Base-by-base conservation (phyloP, 2,113 vertebrate genomes). In the Tetrao urogallus region DNA sequence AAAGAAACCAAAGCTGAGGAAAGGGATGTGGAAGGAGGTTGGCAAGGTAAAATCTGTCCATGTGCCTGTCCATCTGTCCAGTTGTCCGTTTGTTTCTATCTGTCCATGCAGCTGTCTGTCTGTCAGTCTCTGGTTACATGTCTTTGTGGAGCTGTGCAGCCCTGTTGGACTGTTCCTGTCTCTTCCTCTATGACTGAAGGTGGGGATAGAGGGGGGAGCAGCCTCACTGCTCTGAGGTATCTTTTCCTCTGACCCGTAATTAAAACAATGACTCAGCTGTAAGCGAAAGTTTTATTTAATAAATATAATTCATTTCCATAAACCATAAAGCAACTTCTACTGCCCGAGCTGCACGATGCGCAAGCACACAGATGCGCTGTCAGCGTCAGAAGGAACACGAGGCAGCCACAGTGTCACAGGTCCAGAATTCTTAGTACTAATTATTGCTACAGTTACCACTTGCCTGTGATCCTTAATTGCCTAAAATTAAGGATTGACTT, bases 231-330 rank as follows among this genome's bases (percentile, higher is more conserved):
- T 15, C 32, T 22, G 18, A 11, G 69, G 42, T 6, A 0, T 54
- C 4, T 36, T 15, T 18, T 30, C n/a, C n/a, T 43, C 60, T 52
- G 20, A 56, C 32, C 30, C 17, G 13, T 32, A 93, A 96, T 65
- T 48, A 85, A 97, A 94, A 82, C 84, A 91, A 34, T 20, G 60
- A 94, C 90, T 60, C 78, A 19, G 58, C 45, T 94, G 85, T 70
- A 93, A 95, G 79, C 72, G 74, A 94, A 96, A 86, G 34, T 30
- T 99, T 99, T 98, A 98, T 99, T 99, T 95, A 76, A 98, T 98
- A 99, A 99, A 98, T 98, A 98, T 94, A 98, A 97, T 52, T 54
- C 16, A 54, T 97, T 91, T 97, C 98, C 96, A 98, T 97, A 97
- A 98, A 98, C 89, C 93, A 22, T 94, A 96, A 97, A 98, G 97